Evolutionary conservation across 2,113 vertebrate genomes (phyloP).

Genomic region (Symphodus melops): DNA sequence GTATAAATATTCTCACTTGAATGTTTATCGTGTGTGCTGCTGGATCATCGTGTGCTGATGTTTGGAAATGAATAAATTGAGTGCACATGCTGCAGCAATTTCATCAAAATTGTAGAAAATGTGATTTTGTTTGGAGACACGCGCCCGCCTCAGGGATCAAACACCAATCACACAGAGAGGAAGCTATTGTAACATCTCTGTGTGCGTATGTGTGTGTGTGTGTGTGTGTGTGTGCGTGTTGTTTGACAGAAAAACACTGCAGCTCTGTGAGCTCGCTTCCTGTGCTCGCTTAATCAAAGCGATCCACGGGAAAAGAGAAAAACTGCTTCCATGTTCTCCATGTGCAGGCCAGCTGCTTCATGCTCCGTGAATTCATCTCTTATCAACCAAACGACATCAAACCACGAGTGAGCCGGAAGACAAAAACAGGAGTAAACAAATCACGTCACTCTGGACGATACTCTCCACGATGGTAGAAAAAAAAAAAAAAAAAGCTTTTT

Average conservation of each 20-base stretch:
- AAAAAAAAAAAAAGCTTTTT: too few species aligned
- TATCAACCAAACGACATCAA: conserved; percentile 52
- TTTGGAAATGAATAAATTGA: background rate
- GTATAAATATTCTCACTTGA: too few species aligned
- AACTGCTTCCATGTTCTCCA: conserved; percentile 44
- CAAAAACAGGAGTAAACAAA: conserved; percentile 13
- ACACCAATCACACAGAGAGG: conserved; percentile 25
- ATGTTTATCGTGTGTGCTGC: too few species aligned
- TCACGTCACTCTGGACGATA: background rate
- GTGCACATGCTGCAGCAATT: background rate
- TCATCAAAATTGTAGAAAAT: background rate
- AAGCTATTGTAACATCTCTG: conserved; percentile 19
- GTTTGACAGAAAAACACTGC: conserved; percentile 37
- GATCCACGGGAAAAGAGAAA: conserved; percentile 47
- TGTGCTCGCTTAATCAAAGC: conserved; percentile 32
- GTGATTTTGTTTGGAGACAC: conserved; percentile 19
- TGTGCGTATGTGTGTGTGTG: background rate
- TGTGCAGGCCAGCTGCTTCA: conserved; percentile 65
- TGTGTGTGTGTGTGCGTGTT: conserved; percentile 5
- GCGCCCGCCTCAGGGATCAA: conserved; percentile 1
- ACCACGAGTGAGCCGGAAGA: conserved; percentile 33
- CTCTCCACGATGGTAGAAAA: conserved; percentile 6
- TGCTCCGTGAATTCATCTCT: conserved; percentile 33
- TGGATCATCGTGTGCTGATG: background rate
- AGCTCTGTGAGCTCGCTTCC: conserved; percentile 14